phyloP scores from a whole-genome alignment of 2,888 invertebrate genomes.

The Didymodactylos carnosus region DNA sequence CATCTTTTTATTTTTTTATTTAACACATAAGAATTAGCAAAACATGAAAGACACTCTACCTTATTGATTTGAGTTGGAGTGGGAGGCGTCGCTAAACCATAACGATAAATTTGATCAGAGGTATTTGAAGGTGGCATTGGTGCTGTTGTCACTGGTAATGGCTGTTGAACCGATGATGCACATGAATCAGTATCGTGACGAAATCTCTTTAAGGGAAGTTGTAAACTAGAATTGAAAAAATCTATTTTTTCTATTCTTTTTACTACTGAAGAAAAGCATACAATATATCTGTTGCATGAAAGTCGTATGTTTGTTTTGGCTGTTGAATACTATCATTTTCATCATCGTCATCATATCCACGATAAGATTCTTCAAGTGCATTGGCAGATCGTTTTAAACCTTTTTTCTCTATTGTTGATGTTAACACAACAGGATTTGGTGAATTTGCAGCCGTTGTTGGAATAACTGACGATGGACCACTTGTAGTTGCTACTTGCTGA shows the following conservation, averaged over 20 bases:
- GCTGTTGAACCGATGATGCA: neutral
- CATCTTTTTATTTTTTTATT: too few relatives aligned
- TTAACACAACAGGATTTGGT: neutral
- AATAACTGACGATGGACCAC: neutral
- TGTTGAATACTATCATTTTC: neutral
- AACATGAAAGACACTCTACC: too few relatives aligned
- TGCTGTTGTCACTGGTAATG: neutral
- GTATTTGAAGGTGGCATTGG: neutral
- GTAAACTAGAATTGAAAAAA: too few relatives aligned
- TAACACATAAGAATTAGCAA: too few relatives aligned
- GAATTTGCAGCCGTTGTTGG: neutral
- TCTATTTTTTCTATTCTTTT: too few relatives aligned
- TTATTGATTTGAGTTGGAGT: neutral
- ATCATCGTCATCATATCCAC: too few relatives aligned
- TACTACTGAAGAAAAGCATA: too few relatives aligned
- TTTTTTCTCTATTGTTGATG: too few relatives aligned
- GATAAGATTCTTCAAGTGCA: neutral
- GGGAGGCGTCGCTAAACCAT: neutral
- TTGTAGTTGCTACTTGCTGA: too few relatives aligned
- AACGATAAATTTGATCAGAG: neutral
- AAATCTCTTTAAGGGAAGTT: neutral
- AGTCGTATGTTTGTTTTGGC: neutral
- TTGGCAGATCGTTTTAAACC: neutral
- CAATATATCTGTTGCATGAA: neutral
- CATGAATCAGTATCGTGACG: neutral